Base-by-base conservation (phyloP, 2,113 vertebrate genomes). In the Zingel zingel region DNA sequence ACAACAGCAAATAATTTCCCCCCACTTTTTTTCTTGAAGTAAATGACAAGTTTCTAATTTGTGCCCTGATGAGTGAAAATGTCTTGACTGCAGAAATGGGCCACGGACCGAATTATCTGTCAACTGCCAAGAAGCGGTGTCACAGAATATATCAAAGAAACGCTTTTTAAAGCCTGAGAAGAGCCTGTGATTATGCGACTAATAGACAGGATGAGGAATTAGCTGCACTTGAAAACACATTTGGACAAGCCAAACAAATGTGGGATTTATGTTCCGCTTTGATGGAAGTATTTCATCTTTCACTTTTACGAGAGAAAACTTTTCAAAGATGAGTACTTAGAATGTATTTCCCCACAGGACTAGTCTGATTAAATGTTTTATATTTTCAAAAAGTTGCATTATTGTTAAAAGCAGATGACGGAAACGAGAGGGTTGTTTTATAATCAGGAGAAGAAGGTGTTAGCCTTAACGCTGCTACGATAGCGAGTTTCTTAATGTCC, bases 351-450 rank as follows among this genome's bases (percentile, higher is more conserved):
- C 27, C 13, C 15, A 6, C 18, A 25, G 62, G 39, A 23, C 8
- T 0, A 18, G 27, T 19, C 30, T 15, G 9, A 71, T 23, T 5
- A 13, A 30, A 27, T 7, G 15, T 50, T 57, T 48, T 39, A 10
- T 19, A 25, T 19, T 36, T 33, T 13, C 9, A 33, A 30, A 14
- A 47, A 68, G 54, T 10, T 51, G 15, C 1, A 36, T 36, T 21
- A 16, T 62, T 62, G 70, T n/a, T 79, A n/a, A 54, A 62, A 54
- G 51, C 67, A 79, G 67, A 79, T 79, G 58, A 36, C 6, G 33
- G 33, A 36, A 36, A 36, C 1, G 6, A 36, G 9, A 10, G 39
- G 39, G 39, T 71, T 54, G 18, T 57, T 63, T 15, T 13, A 51
- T 21, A 12, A 67, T 57, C 23, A 21, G n/a, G 56, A 11, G 39